Conservation (phyloP, 2,797 vertebrate species). For the Enteromius thamalakanensis region DNA sequence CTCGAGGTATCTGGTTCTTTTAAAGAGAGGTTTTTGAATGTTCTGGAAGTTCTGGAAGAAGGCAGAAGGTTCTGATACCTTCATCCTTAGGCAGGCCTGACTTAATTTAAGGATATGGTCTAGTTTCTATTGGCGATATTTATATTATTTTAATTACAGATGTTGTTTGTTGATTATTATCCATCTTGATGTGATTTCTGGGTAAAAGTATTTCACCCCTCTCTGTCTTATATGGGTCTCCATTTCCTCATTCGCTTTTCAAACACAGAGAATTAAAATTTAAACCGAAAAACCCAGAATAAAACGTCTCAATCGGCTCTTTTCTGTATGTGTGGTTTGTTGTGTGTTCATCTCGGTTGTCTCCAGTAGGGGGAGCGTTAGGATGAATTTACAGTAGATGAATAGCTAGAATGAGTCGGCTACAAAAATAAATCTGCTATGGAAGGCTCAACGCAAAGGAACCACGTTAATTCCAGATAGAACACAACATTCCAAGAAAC, state of each 20-base stretch:
- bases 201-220: slow-evolving; percentile 8
- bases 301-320: slow-evolving; percentile 12
- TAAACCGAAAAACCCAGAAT: slow-evolving; percentile 26
- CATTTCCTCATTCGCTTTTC: neutral
- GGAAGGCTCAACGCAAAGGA: neutral
- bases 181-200: slow-evolving; percentile 10
- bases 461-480: neutral
- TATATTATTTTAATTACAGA: neutral
- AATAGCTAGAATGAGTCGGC: neutral
- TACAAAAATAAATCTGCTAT: neutral
- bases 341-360: neutral
- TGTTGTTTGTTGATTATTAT: slow-evolving; percentile 5
- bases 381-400: neutral
- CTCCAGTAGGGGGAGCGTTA: slow-evolving; percentile 41
- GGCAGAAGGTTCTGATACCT: neutral
- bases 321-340: neutral
- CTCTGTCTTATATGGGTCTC: neutral
- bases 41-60: slow-evolving; percentile 31
- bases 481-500: neutral
- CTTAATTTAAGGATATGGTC: neutral
- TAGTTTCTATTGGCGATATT: slow-evolving; percentile 17
- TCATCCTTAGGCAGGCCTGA: neutral
- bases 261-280: slow-evolving; percentile 1
- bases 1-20: neutral
- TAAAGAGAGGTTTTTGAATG: neutral